These are phyloP conservation scores for Callyntrura guangdongensis DNA, from an alignment of 2,888 invertebrate genomes.

Conservation along the genomic window DNA sequence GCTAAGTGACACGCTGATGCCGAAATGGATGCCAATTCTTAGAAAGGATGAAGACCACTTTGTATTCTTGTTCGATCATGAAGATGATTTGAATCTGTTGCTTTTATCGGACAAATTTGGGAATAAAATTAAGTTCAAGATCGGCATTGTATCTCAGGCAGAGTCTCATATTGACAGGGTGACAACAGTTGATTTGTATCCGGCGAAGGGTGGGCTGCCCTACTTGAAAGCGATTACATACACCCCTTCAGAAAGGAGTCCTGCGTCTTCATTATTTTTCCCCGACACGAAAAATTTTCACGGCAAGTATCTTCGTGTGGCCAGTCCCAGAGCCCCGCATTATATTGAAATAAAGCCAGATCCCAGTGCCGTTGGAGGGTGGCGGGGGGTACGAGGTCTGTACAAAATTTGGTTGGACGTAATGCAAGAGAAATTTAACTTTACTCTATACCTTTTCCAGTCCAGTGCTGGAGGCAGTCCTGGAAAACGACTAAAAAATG, in stretches of 20 bases:
- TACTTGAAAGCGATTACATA: not conserved
- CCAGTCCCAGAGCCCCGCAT: conserved; percentile 50
- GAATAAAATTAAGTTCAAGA: conserved; percentile 57
- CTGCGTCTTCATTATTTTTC: conserved; percentile 15
- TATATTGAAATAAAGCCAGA: conserved; percentile 57
- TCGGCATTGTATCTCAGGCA: not conserved
- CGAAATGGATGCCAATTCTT: conserved; percentile 8
- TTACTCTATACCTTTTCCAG: conserved; percentile 29
- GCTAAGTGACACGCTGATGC: not conserved
- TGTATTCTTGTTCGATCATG: not conserved
- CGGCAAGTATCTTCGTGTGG: conserved; percentile 44
- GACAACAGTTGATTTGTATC: conserved; percentile 5
- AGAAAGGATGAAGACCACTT: conserved; percentile 61
- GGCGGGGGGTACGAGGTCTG: conserved; percentile 40
- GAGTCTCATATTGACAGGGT: no score
- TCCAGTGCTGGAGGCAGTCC: conserved; percentile 34
- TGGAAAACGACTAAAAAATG: conserved; percentile 55
- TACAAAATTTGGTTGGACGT: conserved; percentile 62
- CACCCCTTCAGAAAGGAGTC: not conserved
- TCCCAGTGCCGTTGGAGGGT: not conserved
- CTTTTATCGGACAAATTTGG: conserved; percentile 50
- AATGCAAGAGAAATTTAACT: no score
- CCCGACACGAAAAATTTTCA: conserved; percentile 56
- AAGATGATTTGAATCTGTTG: not conserved
- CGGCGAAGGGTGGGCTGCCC: no score